Conservation (phyloP, 2,888 invertebrate species). For the Imbricaverruca yamaguchii region DNA sequence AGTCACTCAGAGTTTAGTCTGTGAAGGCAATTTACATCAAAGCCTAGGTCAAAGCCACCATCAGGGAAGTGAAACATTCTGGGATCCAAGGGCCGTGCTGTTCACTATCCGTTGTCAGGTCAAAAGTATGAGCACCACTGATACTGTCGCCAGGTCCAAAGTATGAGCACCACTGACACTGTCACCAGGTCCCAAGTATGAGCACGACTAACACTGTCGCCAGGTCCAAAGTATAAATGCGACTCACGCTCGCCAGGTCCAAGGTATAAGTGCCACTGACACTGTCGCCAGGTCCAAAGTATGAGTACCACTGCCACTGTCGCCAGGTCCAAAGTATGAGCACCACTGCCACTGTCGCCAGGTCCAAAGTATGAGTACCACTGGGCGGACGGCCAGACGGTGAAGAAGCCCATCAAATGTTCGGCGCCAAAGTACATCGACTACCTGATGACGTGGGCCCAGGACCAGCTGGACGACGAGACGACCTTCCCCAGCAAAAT, state of each 20-base stretch:
- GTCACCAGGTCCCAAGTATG: not conserved
- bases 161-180: not conserved
- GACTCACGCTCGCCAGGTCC: slow-evolving; percentile 50
- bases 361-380: slow-evolving; percentile 98
- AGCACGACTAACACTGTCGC: not conserved
- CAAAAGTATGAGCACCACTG: not conserved
- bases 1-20: too few species aligned
- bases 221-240: not conserved
- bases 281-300: slow-evolving; percentile 58
- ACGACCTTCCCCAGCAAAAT: slow-evolving; percentile 97
- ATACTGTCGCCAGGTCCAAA: not conserved
- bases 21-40: too few species aligned
- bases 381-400: slow-evolving; percentile 98
- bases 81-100: not conserved
- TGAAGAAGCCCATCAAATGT: slow-evolving; percentile 97
- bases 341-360: not conserved
- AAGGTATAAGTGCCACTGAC: slow-evolving; percentile 46
- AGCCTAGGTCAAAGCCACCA: too few species aligned
- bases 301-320: not conserved
- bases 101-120: too few species aligned
- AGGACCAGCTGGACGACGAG: slow-evolving; percentile 98
- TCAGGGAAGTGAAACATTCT: not conserved
- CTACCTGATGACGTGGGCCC: slow-evolving; percentile 99
- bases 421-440: slow-evolving; percentile 99
- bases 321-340: slow-evolving; percentile 58